Base-by-base conservation (phyloP, 2,888 invertebrate genomes). In the Eupithecia subumbrata region DNA sequence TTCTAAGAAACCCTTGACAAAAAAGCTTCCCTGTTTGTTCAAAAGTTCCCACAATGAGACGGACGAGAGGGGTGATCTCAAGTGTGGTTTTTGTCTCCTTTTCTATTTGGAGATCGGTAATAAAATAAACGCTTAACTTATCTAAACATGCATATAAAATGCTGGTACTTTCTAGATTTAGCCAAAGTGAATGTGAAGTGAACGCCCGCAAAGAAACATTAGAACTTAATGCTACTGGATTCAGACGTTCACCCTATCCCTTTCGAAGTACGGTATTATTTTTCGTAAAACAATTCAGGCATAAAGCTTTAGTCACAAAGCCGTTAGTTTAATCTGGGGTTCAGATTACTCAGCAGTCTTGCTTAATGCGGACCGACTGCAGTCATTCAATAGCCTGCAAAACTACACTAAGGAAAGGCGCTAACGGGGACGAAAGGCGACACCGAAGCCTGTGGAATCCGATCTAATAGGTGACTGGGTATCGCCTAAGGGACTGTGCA, bases 341-440 rank as follows among this genome's bases (percentile, higher is more conserved):
- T 93, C 92, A 87, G 87, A 91, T 94, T 93, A 92, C 93, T 82
- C 84, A 88, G 87, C 86, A 88, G 90, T 89, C 91, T 93, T 92
- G 91, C 91, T 91, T 92, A 92, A 93, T 91, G 88, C 90, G 88
- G 84, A 86, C 83, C 81, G 91, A 92, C 91, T 90, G 89, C 85
- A 91, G 92, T 89, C 90, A 94, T 91, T 91, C 90, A 91, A 94
- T 94, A 92, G 91, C 90, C 88, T 92, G 92, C 91, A 90, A 91
- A 91, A 88, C 86, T 88, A 92, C 88, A 91, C 91, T 89, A 85
- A 90, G 91, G 91, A 92, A 94, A 92, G 88, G 90, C 89, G 86
- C 86, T 90, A 92, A 91, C 89, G 90, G 86, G 89, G 89, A 89
- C 90, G 94, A 89, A 94, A 94, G 89, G 89, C 88, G 92, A 95